phyloP scores from a whole-genome alignment of 2,888 invertebrate species.

The Cynaeus angustus region DNA sequence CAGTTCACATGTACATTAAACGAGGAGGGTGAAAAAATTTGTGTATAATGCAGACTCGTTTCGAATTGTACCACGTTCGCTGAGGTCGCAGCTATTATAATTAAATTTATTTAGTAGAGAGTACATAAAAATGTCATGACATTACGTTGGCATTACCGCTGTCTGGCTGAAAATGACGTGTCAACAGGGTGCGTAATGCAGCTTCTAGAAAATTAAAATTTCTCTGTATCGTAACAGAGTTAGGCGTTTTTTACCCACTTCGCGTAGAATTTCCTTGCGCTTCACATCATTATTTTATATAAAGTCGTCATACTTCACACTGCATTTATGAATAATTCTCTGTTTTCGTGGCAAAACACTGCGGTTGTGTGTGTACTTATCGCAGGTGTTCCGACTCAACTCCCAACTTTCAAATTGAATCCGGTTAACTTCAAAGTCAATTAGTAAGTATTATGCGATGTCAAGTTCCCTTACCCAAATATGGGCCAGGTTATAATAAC shows the following conservation, averaged over 20 bases:
- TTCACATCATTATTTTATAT: background rate
- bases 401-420: slow-evolving; percentile 38
- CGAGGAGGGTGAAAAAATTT: slow-evolving; percentile 29
- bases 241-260: background rate
- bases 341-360: background rate
- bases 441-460: slow-evolving; percentile 36
- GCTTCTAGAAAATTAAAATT: no score
- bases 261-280: background rate
- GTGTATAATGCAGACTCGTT: slow-evolving; percentile 52
- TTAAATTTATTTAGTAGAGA: slow-evolving; percentile 58
- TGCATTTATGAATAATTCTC: slow-evolving; percentile 11
- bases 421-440: slow-evolving; percentile 41
- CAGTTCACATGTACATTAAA: slow-evolving; percentile 30
- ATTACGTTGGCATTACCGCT: slow-evolving; percentile 58
- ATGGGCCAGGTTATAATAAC: slow-evolving; percentile 21
- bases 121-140: slow-evolving; percentile 62
- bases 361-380: slow-evolving; percentile 8
- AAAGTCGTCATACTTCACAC: no score
- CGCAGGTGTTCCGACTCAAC: slow-evolving; percentile 13
- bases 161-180: slow-evolving; percentile 28
- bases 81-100: slow-evolving; percentile 58
- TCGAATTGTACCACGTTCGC: slow-evolving; percentile 54
- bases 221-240: no score
- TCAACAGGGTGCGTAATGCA: slow-evolving; percentile 16
- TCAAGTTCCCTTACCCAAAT: slow-evolving; percentile 28